Evolutionary conservation across 2,797 vertebrate species (phyloP).

Genomic region (Protonibea diacanthus): DNA sequence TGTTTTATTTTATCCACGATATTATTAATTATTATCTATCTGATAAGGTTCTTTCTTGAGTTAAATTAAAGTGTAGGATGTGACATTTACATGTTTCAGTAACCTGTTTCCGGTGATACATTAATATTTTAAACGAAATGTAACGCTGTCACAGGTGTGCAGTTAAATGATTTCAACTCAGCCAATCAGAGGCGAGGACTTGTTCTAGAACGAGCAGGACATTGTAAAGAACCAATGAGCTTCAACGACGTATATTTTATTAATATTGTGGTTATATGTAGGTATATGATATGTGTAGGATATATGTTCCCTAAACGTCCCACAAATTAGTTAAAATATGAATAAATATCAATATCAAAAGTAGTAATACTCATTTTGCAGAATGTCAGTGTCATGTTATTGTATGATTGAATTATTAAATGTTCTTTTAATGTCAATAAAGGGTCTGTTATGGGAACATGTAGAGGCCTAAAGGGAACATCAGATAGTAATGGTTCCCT

Average conservation of each 20-base stretch:
- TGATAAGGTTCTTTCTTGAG: background rate
- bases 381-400: too few relatives aligned
- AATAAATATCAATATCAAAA: too few relatives aligned
- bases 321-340: too few relatives aligned
- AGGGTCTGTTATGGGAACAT: too few relatives aligned
- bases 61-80: background rate
- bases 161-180: background rate
- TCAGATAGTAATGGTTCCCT: too few relatives aligned
- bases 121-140: background rate
- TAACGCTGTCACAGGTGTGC: background rate
- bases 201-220: background rate
- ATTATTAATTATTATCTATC: background rate
- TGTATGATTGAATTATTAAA: too few relatives aligned
- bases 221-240: background rate
- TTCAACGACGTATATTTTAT: background rate
- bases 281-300: too few relatives aligned
- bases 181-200: constrained; percentile 5
- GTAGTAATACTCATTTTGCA: too few relatives aligned
- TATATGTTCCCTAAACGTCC: too few relatives aligned
- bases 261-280: too few relatives aligned
- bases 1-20: constrained; percentile 17
- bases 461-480: too few relatives aligned
- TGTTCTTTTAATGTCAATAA: too few relatives aligned
- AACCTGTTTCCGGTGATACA: background rate
- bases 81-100: background rate